These are phyloP conservation scores for Solea solea DNA, from an alignment of 2,113 vertebrate species.

Conservation along the genomic window DNA sequence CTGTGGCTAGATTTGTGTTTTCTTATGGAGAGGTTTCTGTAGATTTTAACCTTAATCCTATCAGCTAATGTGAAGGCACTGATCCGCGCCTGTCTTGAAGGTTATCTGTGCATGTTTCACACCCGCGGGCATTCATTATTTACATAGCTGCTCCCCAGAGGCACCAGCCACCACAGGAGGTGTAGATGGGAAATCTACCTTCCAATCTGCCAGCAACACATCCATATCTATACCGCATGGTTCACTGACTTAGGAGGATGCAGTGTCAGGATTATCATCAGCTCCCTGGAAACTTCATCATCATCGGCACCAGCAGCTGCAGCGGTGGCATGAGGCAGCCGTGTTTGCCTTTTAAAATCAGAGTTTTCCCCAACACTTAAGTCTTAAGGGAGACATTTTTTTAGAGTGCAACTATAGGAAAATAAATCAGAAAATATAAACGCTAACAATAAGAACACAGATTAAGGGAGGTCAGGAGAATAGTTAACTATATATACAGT, in stretches of 20 bases:
- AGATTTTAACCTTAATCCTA: slow-evolving; percentile 81
- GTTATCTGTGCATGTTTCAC: slow-evolving; percentile 82
- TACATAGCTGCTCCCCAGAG: slow-evolving; percentile 77
- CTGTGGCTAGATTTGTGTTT: slow-evolving; percentile 65
- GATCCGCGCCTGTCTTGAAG: slow-evolving; percentile 81
- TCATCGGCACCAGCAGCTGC: slow-evolving; percentile 60
- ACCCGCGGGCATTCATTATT: slow-evolving; percentile 80
- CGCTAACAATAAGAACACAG: slow-evolving; percentile 45
- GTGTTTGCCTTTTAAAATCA: slow-evolving; percentile 70
- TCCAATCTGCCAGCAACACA: slow-evolving; percentile 76
- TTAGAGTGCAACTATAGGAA: slow-evolving; percentile 29
- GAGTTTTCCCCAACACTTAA: slow-evolving; percentile 61
- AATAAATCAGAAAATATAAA: slow-evolving; percentile 57
- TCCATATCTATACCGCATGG: slow-evolving; percentile 77
- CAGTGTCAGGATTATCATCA: slow-evolving; percentile 77
- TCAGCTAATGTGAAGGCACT: slow-evolving; percentile 80
- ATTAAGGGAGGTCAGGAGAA: slow-evolving; percentile 47
- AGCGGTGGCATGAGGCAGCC: slow-evolving; percentile 38
- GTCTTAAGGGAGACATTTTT: slow-evolving; percentile 48
- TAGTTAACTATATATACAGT: not conserved
- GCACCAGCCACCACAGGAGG: slow-evolving; percentile 72
- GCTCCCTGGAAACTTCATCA: slow-evolving; percentile 76
- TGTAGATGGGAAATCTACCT: slow-evolving; percentile 78
- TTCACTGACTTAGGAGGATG: slow-evolving; percentile 77
- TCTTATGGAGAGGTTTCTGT: slow-evolving; percentile 76